A percentile compares a stretch with the other conserved stretches of the same genome.
Conservation (phyloP, 2,113 vertebrate species). For the Lontra canadensis region DNA sequence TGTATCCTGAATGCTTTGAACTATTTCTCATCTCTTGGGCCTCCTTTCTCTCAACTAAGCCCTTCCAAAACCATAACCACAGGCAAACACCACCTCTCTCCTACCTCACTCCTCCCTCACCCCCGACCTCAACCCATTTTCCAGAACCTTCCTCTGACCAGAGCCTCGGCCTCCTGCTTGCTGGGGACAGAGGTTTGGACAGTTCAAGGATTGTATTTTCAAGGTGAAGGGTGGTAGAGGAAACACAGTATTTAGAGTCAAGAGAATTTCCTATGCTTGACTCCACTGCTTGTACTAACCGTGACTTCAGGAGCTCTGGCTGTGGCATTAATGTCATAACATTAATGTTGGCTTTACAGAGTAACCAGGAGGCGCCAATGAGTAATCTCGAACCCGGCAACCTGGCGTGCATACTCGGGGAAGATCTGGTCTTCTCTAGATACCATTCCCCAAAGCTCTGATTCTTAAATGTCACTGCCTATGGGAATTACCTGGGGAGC, state of each 20-base stretch:
- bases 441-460: background rate
- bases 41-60: background rate
- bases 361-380: background rate
- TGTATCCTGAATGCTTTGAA: background rate
- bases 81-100: background rate
- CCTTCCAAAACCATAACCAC: background rate
- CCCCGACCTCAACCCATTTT: background rate
- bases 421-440: background rate
- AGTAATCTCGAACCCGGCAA: too few relatives aligned
- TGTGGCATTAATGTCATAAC: background rate
- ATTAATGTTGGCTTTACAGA: background rate
- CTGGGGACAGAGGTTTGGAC: background rate
- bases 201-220: background rate
- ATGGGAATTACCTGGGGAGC: background rate
- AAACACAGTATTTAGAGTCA: background rate
- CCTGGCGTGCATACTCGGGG: accelerated
- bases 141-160: background rate
- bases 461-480: background rate
- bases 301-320: background rate
- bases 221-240: background rate
- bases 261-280: background rate
- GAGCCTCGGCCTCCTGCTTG: background rate
- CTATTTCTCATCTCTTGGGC: background rate
- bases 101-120: background rate
- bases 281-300: background rate